phyloP scores from a whole-genome alignment of 2,797 vertebrate species.

The Crocodylus rhombifer region DNA sequence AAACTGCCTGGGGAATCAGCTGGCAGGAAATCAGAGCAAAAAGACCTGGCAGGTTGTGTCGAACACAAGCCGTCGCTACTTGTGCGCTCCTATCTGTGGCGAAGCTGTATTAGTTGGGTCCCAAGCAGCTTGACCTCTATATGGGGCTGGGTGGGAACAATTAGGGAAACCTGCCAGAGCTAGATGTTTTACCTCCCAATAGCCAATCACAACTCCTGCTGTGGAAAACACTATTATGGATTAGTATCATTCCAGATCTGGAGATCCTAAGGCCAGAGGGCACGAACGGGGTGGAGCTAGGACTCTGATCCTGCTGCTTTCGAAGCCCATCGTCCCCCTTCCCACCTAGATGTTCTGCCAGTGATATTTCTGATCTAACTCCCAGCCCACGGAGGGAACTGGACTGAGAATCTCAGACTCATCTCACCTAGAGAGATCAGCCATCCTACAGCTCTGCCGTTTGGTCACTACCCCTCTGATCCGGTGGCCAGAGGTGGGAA shows the following conservation, averaged over 20 bases:
- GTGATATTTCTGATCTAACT: not conserved
- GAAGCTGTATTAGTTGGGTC: not conserved
- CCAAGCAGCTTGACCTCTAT: not conserved
- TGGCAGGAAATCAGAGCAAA: not conserved
- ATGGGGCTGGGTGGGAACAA: not conserved
- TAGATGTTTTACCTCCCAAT: not conserved
- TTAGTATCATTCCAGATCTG: not conserved
- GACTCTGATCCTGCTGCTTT: not conserved
- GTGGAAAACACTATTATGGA: not conserved
- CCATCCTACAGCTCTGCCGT: not conserved
- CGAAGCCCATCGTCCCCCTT: not conserved
- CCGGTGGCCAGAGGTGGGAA: not conserved
- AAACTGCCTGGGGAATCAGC: not conserved
- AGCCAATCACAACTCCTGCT: not conserved
- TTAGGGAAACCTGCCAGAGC: not conserved
- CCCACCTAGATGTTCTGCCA: not conserved
- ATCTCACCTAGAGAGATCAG: not conserved
- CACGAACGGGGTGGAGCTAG: not conserved
- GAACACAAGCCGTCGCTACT: not conserved
- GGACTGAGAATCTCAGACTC: not conserved
- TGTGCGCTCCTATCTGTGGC: not conserved
- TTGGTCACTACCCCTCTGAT: not conserved
- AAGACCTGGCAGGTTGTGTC: not conserved
- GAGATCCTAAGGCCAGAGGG: not conserved
- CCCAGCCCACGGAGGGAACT: not conserved